These are phyloP conservation scores for Eufriesea mexicana DNA, from an alignment of 1,140 invertebrate genomes.

Conservation along the genomic window DNA sequence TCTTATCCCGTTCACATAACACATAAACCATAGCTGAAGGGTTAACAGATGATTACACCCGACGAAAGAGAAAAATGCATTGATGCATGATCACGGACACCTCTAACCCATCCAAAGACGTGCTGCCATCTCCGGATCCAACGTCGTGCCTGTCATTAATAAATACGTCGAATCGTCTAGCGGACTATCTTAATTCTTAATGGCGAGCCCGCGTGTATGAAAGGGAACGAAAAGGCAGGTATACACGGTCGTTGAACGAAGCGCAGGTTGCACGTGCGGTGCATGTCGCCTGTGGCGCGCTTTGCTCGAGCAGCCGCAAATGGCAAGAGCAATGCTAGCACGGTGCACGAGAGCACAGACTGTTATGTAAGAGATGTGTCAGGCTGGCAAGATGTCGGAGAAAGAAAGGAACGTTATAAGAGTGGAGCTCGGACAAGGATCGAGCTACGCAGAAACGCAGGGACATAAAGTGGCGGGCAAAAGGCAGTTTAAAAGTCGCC, in stretches of 20 bases:
- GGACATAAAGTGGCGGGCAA: constrained; percentile 20
- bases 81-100: too few species aligned
- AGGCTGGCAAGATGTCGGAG: background rate
- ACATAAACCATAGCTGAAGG: too few species aligned
- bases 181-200: background rate
- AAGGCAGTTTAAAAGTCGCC: constrained; percentile 16
- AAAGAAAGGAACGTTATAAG: background rate
- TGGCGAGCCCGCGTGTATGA: constrained; percentile 16
- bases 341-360: constrained; percentile 38
- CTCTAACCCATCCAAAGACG: too few species aligned
- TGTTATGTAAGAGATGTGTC: constrained; percentile 68
- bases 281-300: constrained; percentile 10
- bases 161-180: background rate
- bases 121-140: too few species aligned
- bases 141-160: too few species aligned
- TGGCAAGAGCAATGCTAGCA: constrained; percentile 34
- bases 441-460: constrained; percentile 15
- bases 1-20: too few species aligned
- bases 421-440: background rate
- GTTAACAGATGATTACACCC: too few species aligned
- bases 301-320: constrained; percentile 25
- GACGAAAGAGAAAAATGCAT: too few species aligned
- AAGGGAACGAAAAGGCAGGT: constrained; percentile 38
- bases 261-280: constrained; percentile 51
- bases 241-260: constrained; percentile 50